These are phyloP conservation scores for Penaeus chinensis DNA, from an alignment of 1,140 invertebrate species.

Conservation along the genomic window DNA sequence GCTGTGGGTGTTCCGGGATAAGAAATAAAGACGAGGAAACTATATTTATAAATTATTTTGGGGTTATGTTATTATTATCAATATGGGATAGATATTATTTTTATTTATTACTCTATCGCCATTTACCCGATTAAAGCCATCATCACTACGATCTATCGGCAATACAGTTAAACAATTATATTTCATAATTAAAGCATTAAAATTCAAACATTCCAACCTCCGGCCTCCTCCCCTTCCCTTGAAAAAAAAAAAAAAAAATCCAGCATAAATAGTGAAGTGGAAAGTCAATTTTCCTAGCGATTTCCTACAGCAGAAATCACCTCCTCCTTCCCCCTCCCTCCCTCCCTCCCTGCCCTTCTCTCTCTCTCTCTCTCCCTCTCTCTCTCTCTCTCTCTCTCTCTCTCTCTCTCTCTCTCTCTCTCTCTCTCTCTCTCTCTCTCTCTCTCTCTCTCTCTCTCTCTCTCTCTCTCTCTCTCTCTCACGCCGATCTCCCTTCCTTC, in stretches of 20 bases:
- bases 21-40: too few relatives aligned
- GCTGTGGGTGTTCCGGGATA: too few relatives aligned
- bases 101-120: background rate
- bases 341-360: background rate
- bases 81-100: slow-evolving; percentile 1
- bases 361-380: background rate
- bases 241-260: background rate
- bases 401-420: too few relatives aligned
- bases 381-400: background rate
- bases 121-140: background rate
- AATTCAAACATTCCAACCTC: background rate
- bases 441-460: too few relatives aligned
- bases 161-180: background rate
- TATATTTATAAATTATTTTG: background rate
- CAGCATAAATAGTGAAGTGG: slow-evolving; percentile 16
- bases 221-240: slow-evolving; percentile 5
- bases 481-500: too few relatives aligned
- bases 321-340: too few relatives aligned
- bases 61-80: slow-evolving; percentile 13
- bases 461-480: too few relatives aligned
- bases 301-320: background rate
- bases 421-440: too few relatives aligned
- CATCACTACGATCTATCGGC: background rate
- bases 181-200: background rate
- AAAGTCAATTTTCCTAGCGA: slow-evolving; percentile 41